A percentile compares a stretch with the other conserved stretches of the same genome.
phyloP scores from a whole-genome alignment of 1,140 invertebrate genomes.

The Camponotus pennsylvanicus region DNA sequence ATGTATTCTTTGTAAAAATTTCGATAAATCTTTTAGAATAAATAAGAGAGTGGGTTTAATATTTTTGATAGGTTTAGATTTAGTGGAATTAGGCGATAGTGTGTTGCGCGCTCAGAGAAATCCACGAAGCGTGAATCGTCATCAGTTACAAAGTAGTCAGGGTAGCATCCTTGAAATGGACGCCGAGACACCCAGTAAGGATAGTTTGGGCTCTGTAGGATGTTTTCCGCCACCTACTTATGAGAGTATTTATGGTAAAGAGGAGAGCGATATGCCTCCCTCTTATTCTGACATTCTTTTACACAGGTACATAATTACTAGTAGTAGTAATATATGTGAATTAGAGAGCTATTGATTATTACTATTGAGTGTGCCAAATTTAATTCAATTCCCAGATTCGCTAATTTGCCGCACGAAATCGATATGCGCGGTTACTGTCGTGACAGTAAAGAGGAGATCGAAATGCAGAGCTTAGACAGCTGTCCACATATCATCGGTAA shows the following conservation, averaged over 20 bases:
- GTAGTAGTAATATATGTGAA: not conserved
- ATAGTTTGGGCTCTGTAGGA: constrained; percentile 81
- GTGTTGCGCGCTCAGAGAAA: constrained; percentile 84
- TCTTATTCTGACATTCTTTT: constrained; percentile 84
- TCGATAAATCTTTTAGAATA: constrained; percentile 14
- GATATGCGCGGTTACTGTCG: constrained; percentile 76
- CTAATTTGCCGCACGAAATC: constrained; percentile 81
- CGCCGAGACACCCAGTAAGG: constrained; percentile 83
- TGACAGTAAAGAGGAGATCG: constrained; percentile 80
- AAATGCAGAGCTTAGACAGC: constrained; percentile 79
- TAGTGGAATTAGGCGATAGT: constrained; percentile 86
- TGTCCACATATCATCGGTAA: constrained; percentile 79
- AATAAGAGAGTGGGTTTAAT: not conserved
- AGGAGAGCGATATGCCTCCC: constrained; percentile 82
- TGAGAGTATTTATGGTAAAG: constrained; percentile 84
- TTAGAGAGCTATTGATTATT: not conserved
- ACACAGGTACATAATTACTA: constrained; percentile 76
- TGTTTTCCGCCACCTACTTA: constrained; percentile 85
- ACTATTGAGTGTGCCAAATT: not conserved
- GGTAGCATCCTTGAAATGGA: constrained; percentile 83
- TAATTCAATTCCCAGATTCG: constrained; percentile 72
- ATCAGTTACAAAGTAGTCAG: constrained; percentile 80
- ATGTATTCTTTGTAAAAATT: constrained; percentile 11
- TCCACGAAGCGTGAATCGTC: constrained; percentile 77
- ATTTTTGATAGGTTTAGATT: constrained; percentile 83